Percentiles rank a stretch among this genome's conserved stretches.
Evolutionary conservation across 2,888 invertebrate species (phyloP).

Genomic region (Phanerotoma sp.): DNA sequence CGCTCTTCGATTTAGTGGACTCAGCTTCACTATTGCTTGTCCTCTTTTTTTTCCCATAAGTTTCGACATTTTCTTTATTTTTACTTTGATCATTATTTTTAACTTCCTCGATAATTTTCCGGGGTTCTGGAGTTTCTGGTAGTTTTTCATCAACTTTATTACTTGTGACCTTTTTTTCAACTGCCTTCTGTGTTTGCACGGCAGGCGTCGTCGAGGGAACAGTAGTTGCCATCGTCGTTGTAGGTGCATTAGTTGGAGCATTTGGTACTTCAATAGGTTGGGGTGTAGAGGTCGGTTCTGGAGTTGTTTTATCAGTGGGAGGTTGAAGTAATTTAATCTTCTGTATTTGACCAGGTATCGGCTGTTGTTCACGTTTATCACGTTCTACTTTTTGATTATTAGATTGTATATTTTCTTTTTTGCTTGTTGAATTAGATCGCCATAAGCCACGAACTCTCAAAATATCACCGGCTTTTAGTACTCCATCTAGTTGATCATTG

Average conservation of each 20-base stretch:
- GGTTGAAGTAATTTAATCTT: conserved; percentile 54
- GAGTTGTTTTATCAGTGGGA: conserved; percentile 33
- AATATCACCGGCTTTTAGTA: conserved; percentile 79
- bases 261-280: conserved; percentile 40
- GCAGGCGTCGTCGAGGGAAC: conserved; percentile 26
- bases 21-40: conserved; percentile 47
- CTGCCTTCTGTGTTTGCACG: conserved; percentile 16
- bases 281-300: conserved; percentile 46
- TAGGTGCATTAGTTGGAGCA: conserved; percentile 49
- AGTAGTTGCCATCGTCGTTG: conserved; percentile 31
- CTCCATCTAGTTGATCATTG: conserved; percentile 79
- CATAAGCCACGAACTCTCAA: conserved; percentile 79
- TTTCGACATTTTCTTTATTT: conserved; percentile 50
- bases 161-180: conserved; percentile 33
- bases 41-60: conserved; percentile 47
- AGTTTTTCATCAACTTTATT: conserved; percentile 33
- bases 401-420: conserved; percentile 54
- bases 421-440: conserved; percentile 58
- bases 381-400: conserved; percentile 62
- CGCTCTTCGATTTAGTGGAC: conserved; percentile 52
- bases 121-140: conserved; percentile 32
- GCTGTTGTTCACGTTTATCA: conserved; percentile 50
- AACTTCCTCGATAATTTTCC: conserved; percentile 45
- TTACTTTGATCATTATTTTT: conserved; percentile 48
- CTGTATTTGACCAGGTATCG: conserved; percentile 49